Conservation (phyloP, 2,888 invertebrate species). For the Panzeria rudis region DNA sequence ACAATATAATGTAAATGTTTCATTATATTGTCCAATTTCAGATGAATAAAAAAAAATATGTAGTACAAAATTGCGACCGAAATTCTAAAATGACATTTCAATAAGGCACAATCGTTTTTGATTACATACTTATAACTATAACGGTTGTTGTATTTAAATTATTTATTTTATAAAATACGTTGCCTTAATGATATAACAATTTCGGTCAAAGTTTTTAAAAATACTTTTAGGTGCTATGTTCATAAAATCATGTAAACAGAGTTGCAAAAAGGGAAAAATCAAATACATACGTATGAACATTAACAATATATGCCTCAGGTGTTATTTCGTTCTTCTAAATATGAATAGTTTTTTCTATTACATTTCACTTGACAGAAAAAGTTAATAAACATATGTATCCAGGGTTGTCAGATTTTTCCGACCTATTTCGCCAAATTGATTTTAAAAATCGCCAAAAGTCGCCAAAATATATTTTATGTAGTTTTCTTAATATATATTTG, state of each 20-base stretch:
- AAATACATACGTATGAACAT: neutral
- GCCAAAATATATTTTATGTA: too few species aligned
- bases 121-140: neutral
- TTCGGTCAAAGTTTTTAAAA: conserved; percentile 79
- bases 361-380: too few species aligned
- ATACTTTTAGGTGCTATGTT: conserved; percentile 51
- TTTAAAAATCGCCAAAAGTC: too few species aligned
- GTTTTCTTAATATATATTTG: too few species aligned
- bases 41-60: conserved; percentile 24
- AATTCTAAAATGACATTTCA: conserved; percentile 73
- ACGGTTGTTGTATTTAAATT: conserved; percentile 17
- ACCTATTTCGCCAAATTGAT: too few species aligned
- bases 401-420: too few species aligned
- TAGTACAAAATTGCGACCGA: conserved; percentile 79
- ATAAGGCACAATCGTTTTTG: conserved; percentile 52
- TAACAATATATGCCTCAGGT: too few species aligned
- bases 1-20: conserved; percentile 57
- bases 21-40: conserved; percentile 58
- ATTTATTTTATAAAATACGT: conserved; percentile 27
- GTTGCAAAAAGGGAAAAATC: conserved; percentile 74
- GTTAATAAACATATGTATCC: too few species aligned
- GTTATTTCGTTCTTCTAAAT: too few species aligned
- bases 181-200: conserved; percentile 73
- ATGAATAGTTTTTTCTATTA: too few species aligned
- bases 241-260: conserved; percentile 72